Conservation (phyloP, 2,797 vertebrate species). For the Netta rufina region DNA sequence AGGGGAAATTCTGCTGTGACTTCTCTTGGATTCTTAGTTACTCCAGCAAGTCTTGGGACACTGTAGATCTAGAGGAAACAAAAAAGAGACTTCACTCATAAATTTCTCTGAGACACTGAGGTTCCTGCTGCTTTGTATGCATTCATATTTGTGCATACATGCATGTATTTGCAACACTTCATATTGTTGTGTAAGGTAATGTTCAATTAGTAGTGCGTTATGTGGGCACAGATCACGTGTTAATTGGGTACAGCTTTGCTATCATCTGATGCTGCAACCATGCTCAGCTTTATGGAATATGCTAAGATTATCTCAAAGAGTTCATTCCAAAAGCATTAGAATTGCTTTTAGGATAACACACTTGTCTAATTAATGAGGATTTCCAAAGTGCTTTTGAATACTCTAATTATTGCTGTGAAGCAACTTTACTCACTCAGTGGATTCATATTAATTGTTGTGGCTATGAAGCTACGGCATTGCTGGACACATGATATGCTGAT, state of each 20-base stretch:
- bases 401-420: neutral
- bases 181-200: neutral
- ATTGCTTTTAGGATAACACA: neutral
- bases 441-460: neutral
- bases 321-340: neutral
- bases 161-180: rapidly evolving
- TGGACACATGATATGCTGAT: neutral
- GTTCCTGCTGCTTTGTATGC: neutral
- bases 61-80: neutral
- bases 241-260: neutral
- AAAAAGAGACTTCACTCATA: neutral
- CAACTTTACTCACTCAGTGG: neutral
- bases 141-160: rapidly evolving
- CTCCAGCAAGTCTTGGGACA: neutral
- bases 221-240: neutral
- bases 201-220: neutral
- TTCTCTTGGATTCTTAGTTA: neutral
- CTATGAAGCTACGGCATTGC: neutral
- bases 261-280: neutral
- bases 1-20: neutral
- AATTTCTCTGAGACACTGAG: neutral
- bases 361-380: neutral
- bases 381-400: neutral
- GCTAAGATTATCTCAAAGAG: neutral
- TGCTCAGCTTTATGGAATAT: neutral